phyloP scores from a whole-genome alignment of 2,797 vertebrate genomes.

The Peromyscus melanophrys region DNA sequence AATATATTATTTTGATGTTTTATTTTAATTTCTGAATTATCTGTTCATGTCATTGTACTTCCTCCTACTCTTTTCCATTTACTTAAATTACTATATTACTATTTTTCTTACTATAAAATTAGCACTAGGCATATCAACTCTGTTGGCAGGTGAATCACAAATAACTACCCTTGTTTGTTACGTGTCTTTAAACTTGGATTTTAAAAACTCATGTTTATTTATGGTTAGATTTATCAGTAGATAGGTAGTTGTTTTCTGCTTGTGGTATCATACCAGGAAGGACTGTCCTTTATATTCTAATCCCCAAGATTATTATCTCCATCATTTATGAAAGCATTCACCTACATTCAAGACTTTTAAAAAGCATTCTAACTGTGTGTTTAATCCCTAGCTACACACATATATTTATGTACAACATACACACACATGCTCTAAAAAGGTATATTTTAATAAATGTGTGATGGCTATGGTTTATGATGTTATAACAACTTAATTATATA shows the following conservation, averaged over 20 bases:
- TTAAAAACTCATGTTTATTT: neutral
- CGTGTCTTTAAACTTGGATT: slow-evolving; percentile 59
- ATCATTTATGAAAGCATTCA: neutral
- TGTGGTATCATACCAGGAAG: slow-evolving; percentile 54
- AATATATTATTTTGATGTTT: slow-evolving; percentile 58
- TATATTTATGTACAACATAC: neutral
- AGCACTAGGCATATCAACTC: neutral
- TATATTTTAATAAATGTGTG: neutral
- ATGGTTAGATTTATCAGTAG: neutral
- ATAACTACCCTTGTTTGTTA: slow-evolving; percentile 41
- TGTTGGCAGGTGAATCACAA: slow-evolving; percentile 15
- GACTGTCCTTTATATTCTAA: neutral
- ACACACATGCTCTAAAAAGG: neutral
- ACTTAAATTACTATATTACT: neutral
- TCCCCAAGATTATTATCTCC: neutral
- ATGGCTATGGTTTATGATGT: neutral
- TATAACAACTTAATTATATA: neutral
- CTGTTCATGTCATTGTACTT: slow-evolving; percentile 24
- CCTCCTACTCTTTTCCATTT: neutral
- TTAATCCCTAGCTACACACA: neutral
- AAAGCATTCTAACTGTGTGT: neutral
- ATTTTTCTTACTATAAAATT: slow-evolving; percentile 13
- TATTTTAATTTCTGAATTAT: slow-evolving; percentile 62
- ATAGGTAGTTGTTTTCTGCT: neutral
- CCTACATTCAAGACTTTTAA: neutral